Evolutionary conservation across 2,888 invertebrate species (phyloP), one percentile per base, ranked within the genome.

Genomic region (Thereva nobilitata): DNA sequence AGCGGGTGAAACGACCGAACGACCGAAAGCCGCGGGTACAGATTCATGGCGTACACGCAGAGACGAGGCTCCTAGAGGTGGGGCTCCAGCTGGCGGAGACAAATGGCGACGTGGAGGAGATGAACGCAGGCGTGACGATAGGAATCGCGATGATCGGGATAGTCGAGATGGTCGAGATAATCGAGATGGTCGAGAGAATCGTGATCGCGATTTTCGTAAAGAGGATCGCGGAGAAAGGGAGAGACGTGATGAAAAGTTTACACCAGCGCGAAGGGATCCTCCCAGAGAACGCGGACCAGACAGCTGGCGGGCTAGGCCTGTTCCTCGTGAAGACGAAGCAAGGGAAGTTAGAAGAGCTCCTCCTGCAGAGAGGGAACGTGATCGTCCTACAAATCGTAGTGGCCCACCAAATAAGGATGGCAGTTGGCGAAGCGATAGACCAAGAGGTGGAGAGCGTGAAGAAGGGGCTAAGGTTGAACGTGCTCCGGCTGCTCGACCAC

Each of bases 401-500:
- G 76, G 80, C 77, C 79, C 9, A 72, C 79, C 4, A 77, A 79
- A n/a, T 55, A 81, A 81, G 10, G 72, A 67, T 47, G 77, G 79
- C 63, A 77, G 76, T 67, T 79, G 78, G 80, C 76, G 76, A 72
- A 79, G 82, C 10, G 76, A 76, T 4, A 76, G 80, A 6, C 75
- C 75, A 4, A 70, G 77, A 55, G 72, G 76, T 41, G 75, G 77
- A 49, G 79, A 76, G n/a, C 71, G 67, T 12, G 78, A 79, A 42
- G 82, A 78, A 12, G 76, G 78, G 4, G 74, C 79, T 57, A 78
- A 78, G 72, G 66, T 66, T 71, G 9, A 73, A 70, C 69, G 70
- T 70, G 66, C 77, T 78, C 61, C 82, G 79, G 67, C 80, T 79
- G 54, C 79, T 80, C 66, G 78, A 78, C 47, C 81, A n/a, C n/a